Evolutionary conservation across 2,888 invertebrate genomes (phyloP), one percentile per base, ranked within the genome.

Genomic region (Ormyrus pomaceus): DNA sequence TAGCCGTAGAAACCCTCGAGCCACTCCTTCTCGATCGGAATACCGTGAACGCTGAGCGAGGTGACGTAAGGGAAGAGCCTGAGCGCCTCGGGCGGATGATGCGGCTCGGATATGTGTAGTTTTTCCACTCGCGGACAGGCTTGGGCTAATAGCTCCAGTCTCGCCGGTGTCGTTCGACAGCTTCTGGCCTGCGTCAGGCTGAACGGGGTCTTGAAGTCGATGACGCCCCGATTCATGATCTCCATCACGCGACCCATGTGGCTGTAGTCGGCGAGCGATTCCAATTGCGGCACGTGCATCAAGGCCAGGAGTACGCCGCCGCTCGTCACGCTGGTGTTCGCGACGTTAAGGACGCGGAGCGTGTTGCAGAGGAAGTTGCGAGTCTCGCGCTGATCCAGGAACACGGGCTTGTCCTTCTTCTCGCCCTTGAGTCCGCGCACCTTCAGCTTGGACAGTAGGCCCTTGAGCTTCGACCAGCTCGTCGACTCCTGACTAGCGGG

Each of bases 231-330:
- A 73, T 88, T 88, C 86, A 91, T 88, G 3, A 90, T 88, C 77
- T 91, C 91, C 2, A 91, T 86, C 0, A 91, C 91, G 45, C 90
- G 85, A 8, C 90, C 91, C 84, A 91, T 89, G 84, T 91, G 90
- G 68, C 85, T 89, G 83, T 91, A 91, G 48, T 91, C 91, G 0
- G 90, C 91, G 53, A 91, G 80, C 1, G 91, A 91, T 79, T 91
- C 90, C 66, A 91, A 82, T 45, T 84, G 86, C 3, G 91, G 88
- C 9, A 90, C 88, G 72, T 91, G 89, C 61, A 90, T 87, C 34
- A 91, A 79, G 0, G 91, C 90, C 5, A 91, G 77, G 3, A 91
- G 82, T 2, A 91, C 88, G 1, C 91, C 91, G 0, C 88, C 87
- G 50, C 88, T 89, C 1, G 89, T 91, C 0, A 91, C 90, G 0